These are phyloP conservation scores for Meriones psammophilus DNA, from an alignment of 2,797 vertebrate species.

Conservation along the genomic window DNA sequence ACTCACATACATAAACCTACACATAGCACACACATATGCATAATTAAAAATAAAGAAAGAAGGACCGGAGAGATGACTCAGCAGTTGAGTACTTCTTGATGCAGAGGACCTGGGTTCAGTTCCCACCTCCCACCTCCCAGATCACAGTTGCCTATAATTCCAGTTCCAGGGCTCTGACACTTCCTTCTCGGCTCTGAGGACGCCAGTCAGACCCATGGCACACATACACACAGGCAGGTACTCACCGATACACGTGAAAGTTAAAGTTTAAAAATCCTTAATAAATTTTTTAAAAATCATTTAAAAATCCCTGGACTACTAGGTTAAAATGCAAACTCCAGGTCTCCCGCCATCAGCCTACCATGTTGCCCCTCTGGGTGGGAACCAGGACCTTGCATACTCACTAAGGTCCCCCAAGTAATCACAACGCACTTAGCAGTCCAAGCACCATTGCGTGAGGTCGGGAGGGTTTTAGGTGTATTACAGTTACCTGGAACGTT, in stretches of 20 bases:
- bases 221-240: neutral
- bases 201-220: too few relatives aligned
- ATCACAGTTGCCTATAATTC: neutral
- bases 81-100: neutral
- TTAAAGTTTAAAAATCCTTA: neutral
- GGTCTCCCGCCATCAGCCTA: neutral
- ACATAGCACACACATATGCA: neutral
- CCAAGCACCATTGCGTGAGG: neutral
- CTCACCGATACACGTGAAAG: neutral
- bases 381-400: neutral
- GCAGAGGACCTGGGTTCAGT: neutral
- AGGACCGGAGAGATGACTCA: neutral
- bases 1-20: neutral
- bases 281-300: neutral
- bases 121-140: neutral
- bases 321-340: constrained; percentile 9
- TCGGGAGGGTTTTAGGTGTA: constrained; percentile 11
- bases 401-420: neutral
- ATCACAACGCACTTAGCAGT: neutral
- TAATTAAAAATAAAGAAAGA: neutral
- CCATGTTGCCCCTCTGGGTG: neutral
- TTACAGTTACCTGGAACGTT: neutral
- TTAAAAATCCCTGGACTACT: neutral
- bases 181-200: neutral
- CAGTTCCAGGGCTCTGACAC: neutral